Conservation (phyloP, 2,797 vertebrate species). For the Acrocephalus scirpaceus region DNA sequence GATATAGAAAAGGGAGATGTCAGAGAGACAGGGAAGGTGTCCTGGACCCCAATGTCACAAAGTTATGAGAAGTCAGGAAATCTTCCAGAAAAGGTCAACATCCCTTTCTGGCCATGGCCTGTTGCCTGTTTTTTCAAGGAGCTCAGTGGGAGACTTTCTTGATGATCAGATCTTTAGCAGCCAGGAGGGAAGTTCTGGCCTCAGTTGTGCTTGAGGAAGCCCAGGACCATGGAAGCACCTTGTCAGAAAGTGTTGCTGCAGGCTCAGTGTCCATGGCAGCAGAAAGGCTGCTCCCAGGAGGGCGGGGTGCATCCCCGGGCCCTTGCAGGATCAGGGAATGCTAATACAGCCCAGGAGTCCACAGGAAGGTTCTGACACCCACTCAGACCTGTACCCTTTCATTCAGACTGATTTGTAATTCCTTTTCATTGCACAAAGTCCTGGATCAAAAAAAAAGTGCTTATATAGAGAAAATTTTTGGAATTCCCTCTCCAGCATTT, state of each 20-base stretch:
- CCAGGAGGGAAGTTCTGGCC: not conserved
- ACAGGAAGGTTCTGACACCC: not conserved
- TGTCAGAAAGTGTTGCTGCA: not conserved
- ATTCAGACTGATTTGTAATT: slow-evolving; percentile 29
- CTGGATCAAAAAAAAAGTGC: slow-evolving; percentile 8
- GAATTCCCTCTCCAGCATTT: slow-evolving; percentile 42
- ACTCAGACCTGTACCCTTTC: not conserved
- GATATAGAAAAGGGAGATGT: not conserved
- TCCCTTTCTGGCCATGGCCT: not conserved
- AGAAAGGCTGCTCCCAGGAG: not conserved
- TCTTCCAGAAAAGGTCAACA: not conserved
- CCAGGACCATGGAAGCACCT: not conserved
- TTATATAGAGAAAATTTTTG: not conserved
- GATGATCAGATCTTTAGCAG: not conserved
- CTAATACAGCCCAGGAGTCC: not conserved
- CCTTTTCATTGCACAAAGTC: slow-evolving; percentile 47
- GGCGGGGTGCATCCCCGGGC: not conserved
- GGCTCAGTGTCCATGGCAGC: fast-evolving
- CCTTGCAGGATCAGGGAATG: not conserved
- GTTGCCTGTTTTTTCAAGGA: not conserved
- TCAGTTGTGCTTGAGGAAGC: not conserved
- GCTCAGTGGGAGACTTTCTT: not conserved
- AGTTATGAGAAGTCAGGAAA: not conserved
- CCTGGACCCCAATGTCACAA: not conserved
- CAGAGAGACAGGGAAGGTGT: not conserved